phyloP scores from a whole-genome alignment of 2,888 invertebrate genomes.

The Isotomurus palustris region DNA sequence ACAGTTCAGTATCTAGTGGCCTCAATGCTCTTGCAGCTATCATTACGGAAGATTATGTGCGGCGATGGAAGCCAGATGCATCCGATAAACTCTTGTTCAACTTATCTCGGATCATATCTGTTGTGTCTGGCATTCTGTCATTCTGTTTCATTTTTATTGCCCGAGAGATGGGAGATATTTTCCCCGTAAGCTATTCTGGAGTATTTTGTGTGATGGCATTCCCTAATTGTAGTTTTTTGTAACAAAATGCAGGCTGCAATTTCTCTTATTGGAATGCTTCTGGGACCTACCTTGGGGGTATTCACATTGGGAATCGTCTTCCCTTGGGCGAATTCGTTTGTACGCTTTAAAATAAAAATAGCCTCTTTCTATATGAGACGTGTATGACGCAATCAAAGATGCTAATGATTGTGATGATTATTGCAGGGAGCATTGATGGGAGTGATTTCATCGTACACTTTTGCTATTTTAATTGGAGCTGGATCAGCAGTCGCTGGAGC shows the following conservation, averaged over 20 bases:
- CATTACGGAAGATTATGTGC: constrained; percentile 31
- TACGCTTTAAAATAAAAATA: background rate
- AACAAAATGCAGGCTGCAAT: constrained; percentile 23
- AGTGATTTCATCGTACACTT: constrained; percentile 7
- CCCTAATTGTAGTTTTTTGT: background rate
- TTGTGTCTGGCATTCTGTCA: constrained; percentile 23
- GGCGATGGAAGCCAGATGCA: constrained; percentile 18
- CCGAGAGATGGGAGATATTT: constrained; percentile 24
- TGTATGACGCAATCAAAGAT: background rate
- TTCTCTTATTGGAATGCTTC: constrained; percentile 26
- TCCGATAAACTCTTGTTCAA: constrained; percentile 20
- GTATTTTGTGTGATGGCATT: background rate
- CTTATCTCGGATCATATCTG: constrained; percentile 16
- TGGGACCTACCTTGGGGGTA: constrained; percentile 35
- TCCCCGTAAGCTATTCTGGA: constrained; percentile 14
- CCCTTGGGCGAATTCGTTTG: constrained; percentile 34
- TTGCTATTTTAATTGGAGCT: constrained; percentile 9
- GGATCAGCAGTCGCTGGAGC: constrained; percentile 20
- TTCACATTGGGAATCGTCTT: constrained; percentile 38
- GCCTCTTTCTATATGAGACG: background rate
- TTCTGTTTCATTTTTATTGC: constrained; percentile 34
- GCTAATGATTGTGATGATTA: background rate
- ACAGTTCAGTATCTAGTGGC: constrained; percentile 32
- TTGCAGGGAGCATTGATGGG: constrained; percentile 19
- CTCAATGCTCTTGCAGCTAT: constrained; percentile 36